A percentile compares a stretch with the other conserved stretches of the same genome.
These are phyloP conservation scores for Enteromius treurensis DNA, from an alignment of 2,797 vertebrate species.

Conservation along the genomic window DNA sequence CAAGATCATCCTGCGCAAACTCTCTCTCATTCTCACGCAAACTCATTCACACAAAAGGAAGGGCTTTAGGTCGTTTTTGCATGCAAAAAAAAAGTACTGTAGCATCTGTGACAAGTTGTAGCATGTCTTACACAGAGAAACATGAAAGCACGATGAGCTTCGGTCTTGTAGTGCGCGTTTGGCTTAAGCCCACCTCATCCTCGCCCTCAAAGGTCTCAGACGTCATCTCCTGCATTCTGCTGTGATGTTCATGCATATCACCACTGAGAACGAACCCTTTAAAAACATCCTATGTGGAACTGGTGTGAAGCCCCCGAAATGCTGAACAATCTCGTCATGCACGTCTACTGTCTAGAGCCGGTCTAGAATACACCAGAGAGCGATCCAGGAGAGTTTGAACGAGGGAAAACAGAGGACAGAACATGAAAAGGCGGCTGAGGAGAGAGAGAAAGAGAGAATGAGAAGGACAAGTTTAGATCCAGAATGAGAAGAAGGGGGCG, in stretches of 20 bases:
- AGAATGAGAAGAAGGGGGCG: conserved; percentile 39
- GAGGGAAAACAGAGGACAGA: conserved; percentile 48
- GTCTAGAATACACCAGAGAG: conserved; percentile 13
- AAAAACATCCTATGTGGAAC: conserved; percentile 20
- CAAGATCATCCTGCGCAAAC: not conserved
- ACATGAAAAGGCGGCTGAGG: conserved; percentile 23
- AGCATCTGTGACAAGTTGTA: not conserved
- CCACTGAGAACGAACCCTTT: conserved; percentile 44
- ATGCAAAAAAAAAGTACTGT: not conserved
- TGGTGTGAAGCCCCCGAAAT: conserved; percentile 7
- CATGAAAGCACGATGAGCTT: conserved; percentile 46
- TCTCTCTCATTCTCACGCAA: not conserved
- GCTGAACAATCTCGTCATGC: conserved; percentile 30
- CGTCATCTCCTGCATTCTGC: conserved; percentile 30
- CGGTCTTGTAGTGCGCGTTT: not conserved
- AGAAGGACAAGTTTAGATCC: not conserved
- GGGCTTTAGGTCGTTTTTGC: not conserved
- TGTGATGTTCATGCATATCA: conserved; percentile 54
- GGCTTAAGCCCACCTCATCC: conserved; percentile 9
- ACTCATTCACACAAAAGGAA: not conserved
- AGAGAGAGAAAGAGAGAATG: conserved; percentile 35
- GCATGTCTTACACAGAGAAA: conserved; percentile 3
- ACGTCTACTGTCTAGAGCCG: conserved; percentile 12
- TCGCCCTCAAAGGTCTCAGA: not conserved
- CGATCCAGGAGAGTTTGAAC: conserved; percentile 42